phyloP scores from a whole-genome alignment of 1,140 invertebrate species.

The Lordiphosa collinella region DNA sequence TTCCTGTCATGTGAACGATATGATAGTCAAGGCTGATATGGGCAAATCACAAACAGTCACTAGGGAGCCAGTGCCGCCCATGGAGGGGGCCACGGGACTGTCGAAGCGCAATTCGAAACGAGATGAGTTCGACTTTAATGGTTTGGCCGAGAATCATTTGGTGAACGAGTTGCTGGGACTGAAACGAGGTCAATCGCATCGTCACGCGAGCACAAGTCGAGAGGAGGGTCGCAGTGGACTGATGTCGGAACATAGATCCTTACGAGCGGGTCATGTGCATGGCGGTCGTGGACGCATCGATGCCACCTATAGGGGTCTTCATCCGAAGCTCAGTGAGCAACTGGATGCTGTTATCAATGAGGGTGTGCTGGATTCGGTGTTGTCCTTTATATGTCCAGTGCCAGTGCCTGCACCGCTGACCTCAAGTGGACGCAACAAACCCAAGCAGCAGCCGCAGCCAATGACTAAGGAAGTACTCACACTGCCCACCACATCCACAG shows the following conservation, averaged over 20 bases:
- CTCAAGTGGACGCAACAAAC: slow-evolving; percentile 16
- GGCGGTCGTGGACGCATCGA: slow-evolving; percentile 15
- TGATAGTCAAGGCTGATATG: slow-evolving; percentile 63
- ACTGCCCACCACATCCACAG: slow-evolving; percentile 13
- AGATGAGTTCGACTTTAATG: slow-evolving; percentile 59
- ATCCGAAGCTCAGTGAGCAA: slow-evolving; percentile 69
- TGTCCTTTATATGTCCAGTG: slow-evolving; percentile 83
- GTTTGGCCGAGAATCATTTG: slow-evolving; percentile 56
- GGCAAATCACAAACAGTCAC: slow-evolving; percentile 32
- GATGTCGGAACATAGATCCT: slow-evolving; percentile 11
- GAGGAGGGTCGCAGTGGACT: slow-evolving; percentile 25
- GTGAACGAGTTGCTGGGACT: slow-evolving; percentile 56
- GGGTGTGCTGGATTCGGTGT: slow-evolving; percentile 88
- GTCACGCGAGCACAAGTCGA: slow-evolving; percentile 14
- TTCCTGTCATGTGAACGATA: slow-evolving; percentile 78
- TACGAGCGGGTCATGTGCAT: slow-evolving; percentile 35
- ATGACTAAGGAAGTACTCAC: slow-evolving; percentile 12
- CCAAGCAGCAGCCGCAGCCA: slow-evolving; percentile 22
- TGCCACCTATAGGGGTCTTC: slow-evolving; percentile 43
- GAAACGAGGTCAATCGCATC: slow-evolving; percentile 12
- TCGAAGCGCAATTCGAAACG: slow-evolving; percentile 49
- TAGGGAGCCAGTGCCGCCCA: slow-evolving; percentile 53
- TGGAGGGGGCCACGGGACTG: slow-evolving; percentile 23
- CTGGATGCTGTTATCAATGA: slow-evolving; percentile 85
- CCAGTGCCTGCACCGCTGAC: slow-evolving; percentile 34